Conservation (phyloP, 2,888 invertebrate species). For the Pecten maximus region DNA sequence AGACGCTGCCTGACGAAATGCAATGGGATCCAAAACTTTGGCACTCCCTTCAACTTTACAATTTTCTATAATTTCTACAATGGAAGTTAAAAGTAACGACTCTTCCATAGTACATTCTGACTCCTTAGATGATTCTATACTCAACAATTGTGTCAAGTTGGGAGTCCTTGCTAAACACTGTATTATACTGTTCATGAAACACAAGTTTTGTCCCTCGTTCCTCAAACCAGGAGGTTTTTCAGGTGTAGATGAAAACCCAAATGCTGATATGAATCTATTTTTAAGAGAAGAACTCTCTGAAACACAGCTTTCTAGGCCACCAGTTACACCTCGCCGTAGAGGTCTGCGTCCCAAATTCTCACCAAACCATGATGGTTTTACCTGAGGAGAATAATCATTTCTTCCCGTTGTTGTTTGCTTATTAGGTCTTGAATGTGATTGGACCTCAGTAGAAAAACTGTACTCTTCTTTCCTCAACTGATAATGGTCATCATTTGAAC, state of each 20-base stretch:
- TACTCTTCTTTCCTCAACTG: constrained; percentile 42
- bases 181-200: constrained; percentile 80
- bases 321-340: constrained; percentile 35
- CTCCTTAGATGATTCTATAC: constrained; percentile 64
- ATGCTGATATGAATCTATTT: constrained; percentile 69
- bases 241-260: constrained; percentile 63
- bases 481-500: constrained; percentile 34
- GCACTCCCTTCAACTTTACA: constrained; percentile 61
- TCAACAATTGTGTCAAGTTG: constrained; percentile 67
- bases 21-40: constrained; percentile 63
- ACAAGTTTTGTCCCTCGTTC: constrained; percentile 79
- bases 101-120: constrained; percentile 72
- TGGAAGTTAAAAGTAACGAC: constrained; percentile 65
- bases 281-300: constrained; percentile 61
- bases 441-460: constrained; percentile 42
- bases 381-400: constrained; percentile 35
- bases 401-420: constrained; percentile 36
- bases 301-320: neutral
- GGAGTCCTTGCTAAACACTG: constrained; percentile 80
- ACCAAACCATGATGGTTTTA: constrained; percentile 53
- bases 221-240: constrained; percentile 73
- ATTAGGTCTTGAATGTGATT: constrained; percentile 10
- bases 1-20: constrained; percentile 71
- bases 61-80: constrained; percentile 67
- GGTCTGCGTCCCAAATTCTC: constrained; percentile 54